A percentile compares a stretch with the other conserved stretches of the same genome.
Evolutionary conservation across 2,113 vertebrate species (phyloP).

Genomic region (Antidorcas marsupialis): DNA sequence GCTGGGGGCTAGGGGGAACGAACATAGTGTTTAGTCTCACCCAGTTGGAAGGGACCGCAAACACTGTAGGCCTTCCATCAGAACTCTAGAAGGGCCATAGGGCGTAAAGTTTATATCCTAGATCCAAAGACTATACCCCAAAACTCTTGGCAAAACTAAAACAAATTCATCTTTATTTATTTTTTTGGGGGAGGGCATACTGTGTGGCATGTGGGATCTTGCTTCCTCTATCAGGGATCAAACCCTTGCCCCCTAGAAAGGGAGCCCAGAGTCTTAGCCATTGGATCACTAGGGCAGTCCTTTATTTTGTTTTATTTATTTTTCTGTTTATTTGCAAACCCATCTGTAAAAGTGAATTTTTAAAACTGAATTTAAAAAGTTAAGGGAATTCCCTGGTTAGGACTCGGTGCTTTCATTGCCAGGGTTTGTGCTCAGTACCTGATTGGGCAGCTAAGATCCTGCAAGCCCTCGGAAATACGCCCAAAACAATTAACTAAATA

Average conservation of each 20-base stretch:
- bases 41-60: not conserved
- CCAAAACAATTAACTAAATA: not conserved
- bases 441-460: not conserved
- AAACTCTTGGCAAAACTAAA: not conserved
- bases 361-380: not conserved
- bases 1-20: fast-evolving
- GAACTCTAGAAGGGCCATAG: not conserved
- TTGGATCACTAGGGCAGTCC: not conserved
- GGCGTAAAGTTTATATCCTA: not conserved
- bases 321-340: not conserved
- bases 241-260: not conserved
- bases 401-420: not conserved
- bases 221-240: not conserved
- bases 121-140: not conserved
- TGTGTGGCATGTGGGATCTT: not conserved
- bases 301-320: not conserved
- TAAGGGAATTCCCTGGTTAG: not conserved
- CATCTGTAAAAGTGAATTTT: not conserved
- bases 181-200: not conserved
- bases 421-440: not conserved
- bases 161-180: not conserved
- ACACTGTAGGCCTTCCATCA: not conserved
- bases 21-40: not conserved
- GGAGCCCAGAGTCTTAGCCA: not conserved
- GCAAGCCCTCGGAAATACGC: not conserved